phyloP scores from a whole-genome alignment of 2,113 vertebrate species.

The Boulengeromyrus knoepffleri region DNA sequence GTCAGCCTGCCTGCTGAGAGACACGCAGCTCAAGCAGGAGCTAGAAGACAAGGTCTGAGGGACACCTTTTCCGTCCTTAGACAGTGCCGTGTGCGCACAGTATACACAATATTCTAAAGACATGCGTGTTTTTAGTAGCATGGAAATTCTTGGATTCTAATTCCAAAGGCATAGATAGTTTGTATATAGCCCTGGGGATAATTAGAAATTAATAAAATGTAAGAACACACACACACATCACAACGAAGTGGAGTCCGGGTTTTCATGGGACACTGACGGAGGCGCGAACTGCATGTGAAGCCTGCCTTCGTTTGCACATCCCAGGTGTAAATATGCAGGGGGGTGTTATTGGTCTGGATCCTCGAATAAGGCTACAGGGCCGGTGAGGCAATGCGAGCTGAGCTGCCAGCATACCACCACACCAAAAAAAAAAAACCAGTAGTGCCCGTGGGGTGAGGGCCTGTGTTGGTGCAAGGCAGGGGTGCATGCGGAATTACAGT shows the following conservation, averaged over 20 bases:
- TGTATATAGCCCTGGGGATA: background rate
- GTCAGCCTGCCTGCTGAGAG: background rate
- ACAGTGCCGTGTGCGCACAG: background rate
- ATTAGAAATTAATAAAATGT: background rate
- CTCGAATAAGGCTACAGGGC: background rate
- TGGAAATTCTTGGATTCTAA: background rate
- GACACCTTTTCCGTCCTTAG: background rate
- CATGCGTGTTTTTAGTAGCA: background rate
- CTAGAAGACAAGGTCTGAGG: background rate
- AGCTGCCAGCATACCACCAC: background rate
- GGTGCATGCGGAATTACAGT: background rate
- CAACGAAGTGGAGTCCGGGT: background rate
- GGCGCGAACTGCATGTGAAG: background rate
- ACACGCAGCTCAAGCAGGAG: background rate
- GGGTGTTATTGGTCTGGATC: background rate
- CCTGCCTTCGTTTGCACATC: background rate
- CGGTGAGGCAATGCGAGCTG: background rate
- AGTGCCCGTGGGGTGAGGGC: background rate
- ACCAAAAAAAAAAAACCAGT: background rate
- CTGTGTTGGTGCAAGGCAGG: background rate
- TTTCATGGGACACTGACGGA: background rate
- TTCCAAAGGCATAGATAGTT: background rate
- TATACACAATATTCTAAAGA: background rate
- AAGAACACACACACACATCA: background rate
- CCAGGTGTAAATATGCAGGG: background rate